These are phyloP conservation scores for Limosa lapponica DNA, from an alignment of 2,797 vertebrate species.

Conservation along the genomic window DNA sequence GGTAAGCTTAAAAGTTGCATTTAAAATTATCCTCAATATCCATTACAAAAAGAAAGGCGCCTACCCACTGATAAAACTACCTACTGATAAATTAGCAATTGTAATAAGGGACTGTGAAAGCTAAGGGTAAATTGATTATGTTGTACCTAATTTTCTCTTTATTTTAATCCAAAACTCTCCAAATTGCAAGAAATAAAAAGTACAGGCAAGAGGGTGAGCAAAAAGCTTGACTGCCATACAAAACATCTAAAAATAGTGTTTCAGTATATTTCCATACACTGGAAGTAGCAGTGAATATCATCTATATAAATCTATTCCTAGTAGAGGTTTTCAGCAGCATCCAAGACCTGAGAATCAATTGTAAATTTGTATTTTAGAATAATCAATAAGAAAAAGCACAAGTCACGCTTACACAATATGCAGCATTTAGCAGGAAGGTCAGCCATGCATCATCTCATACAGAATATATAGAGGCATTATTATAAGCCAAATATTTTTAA, in stretches of 20 bases:
- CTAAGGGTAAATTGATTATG: constrained; percentile 23
- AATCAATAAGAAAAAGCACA: constrained; percentile 20
- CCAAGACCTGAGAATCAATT: constrained; percentile 16
- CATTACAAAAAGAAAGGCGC: constrained; percentile 61
- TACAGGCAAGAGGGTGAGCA: neutral
- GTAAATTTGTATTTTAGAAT: constrained; percentile 33
- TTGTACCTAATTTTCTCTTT: constrained; percentile 31
- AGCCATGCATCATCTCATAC: neutral
- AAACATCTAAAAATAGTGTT: constrained; percentile 46
- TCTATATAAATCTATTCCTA: constrained; percentile 27
- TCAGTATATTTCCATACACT: neutral
- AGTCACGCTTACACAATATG: neutral
- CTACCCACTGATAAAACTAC: constrained; percentile 15
- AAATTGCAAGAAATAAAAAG: constrained; percentile 17
- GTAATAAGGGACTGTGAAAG: constrained; percentile 34
- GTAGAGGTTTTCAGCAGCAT: constrained; percentile 22
- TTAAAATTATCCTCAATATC: constrained; percentile 63
- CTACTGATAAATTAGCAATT: constrained; percentile 40
- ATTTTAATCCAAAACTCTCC: constrained; percentile 49
- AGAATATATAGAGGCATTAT: neutral
- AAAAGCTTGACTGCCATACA: constrained; percentile 21
- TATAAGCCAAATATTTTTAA: neutral
- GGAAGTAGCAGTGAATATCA: constrained; percentile 7
- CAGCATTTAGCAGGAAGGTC: neutral
- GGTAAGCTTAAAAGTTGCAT: constrained; percentile 42